Conservation (phyloP, 2,113 vertebrate genomes). For the Cephalopterus ornatus region DNA sequence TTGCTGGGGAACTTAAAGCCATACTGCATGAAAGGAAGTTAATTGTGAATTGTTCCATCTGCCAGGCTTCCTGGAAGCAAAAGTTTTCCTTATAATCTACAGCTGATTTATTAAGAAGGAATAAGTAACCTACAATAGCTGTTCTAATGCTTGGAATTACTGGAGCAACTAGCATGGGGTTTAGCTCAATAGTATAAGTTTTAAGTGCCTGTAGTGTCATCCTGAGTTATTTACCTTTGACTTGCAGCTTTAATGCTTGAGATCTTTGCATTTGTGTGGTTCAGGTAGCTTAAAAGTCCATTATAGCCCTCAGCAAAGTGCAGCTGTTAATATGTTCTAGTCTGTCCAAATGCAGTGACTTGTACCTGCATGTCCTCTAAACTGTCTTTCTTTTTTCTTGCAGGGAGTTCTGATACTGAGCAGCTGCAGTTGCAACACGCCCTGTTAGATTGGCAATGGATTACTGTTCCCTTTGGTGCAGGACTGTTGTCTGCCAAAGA, state of each 20-base stretch:
- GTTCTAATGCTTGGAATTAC: neutral
- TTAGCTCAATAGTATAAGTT: neutral
- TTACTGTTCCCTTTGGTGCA: conserved; percentile 8
- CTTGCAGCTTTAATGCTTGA: neutral
- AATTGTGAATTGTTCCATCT: neutral
- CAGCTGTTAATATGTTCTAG: neutral
- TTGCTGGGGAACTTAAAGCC: neutral
- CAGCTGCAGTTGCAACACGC: conserved; percentile 20
- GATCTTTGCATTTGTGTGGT: neutral
- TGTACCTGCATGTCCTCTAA: neutral
- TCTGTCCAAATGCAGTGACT: neutral
- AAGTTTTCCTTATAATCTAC: neutral
- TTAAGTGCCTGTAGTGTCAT: neutral
- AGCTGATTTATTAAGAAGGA: neutral
- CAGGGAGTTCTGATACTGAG: conserved; percentile 35
- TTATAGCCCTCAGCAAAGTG: neutral
- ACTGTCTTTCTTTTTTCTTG: conserved; percentile 13
- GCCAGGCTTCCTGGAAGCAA: neutral
- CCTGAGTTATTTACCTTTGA: neutral
- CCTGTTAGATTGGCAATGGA: conserved; percentile 31
- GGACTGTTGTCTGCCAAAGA: conserved; percentile 32
- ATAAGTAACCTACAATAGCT: neutral
- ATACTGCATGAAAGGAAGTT: neutral
- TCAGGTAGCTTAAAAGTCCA: neutral
- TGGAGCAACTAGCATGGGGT: neutral